Conservation (phyloP, 64 coral and sea anemone species). For the Dendrophyllia cribrosa region DNA sequence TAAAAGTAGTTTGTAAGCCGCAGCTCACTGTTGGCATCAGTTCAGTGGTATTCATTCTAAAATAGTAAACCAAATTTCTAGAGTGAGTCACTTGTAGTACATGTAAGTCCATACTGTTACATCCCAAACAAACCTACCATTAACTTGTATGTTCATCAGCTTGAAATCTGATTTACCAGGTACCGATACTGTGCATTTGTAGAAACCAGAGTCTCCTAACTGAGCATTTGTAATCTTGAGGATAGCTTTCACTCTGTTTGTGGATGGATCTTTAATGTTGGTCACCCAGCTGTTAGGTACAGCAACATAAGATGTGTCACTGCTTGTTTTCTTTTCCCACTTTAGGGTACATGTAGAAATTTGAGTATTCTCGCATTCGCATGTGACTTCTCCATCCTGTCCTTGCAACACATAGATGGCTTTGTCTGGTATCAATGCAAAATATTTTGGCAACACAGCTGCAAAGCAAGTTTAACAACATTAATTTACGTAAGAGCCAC, state of each 20-base stretch:
- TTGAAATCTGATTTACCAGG: too few species aligned
- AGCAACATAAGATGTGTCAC: not conserved
- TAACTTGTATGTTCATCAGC: not conserved
- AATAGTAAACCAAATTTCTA: too few species aligned
- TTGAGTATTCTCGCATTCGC: not conserved
- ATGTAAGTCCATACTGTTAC: too few species aligned
- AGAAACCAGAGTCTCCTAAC: not conserved
- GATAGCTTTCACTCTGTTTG: not conserved
- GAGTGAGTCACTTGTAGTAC: too few species aligned
- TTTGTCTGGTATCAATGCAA: not conserved
- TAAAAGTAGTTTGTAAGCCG: too few species aligned
- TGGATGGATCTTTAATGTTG: not conserved
- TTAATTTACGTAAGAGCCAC: not conserved
- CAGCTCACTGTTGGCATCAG: too few species aligned
- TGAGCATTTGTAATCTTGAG: constrained; percentile 24
- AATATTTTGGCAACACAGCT: not conserved
- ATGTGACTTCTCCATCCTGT: not conserved
- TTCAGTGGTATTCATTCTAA: too few species aligned
- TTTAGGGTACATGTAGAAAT: not conserved
- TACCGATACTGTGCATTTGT: constrained; percentile 10
- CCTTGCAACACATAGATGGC: not conserved
- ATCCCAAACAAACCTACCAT: constrained; percentile 10
- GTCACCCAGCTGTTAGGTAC: not conserved
- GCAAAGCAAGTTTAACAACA: not conserved
- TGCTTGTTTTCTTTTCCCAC: not conserved